Percentiles rank a stretch among this genome's conserved stretches.
phyloP scores from a whole-genome alignment of 2,888 invertebrate species.

The Aricia artaxerxes region DNA sequence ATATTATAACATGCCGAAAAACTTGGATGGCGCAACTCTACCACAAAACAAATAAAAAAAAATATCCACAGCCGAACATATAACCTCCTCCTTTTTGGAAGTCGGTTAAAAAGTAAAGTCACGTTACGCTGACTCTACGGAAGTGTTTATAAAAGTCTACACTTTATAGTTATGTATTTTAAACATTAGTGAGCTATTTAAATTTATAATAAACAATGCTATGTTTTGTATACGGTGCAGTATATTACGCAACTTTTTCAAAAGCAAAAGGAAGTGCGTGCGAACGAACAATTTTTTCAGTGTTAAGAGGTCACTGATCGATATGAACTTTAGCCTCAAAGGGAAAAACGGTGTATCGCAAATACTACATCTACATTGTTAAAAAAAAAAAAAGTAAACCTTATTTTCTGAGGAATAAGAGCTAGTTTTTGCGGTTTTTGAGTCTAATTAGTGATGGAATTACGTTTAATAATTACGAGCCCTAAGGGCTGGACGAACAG shows the following conservation, averaged over 20 bases:
- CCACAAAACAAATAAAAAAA: too few relatives aligned
- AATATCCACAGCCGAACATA: too few relatives aligned
- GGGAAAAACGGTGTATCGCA: constrained; percentile 27
- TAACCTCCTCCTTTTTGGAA: too few relatives aligned
- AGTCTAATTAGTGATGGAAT: constrained; percentile 28
- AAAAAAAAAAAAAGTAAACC: background rate
- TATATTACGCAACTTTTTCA: background rate
- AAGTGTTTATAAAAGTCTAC: too few relatives aligned
- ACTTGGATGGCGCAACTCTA: too few relatives aligned
- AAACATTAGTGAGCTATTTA: background rate
- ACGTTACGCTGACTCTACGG: too few relatives aligned
- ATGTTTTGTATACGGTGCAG: background rate
- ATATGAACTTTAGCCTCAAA: constrained; percentile 28
- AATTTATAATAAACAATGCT: background rate
- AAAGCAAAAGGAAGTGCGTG: constrained; percentile 3
- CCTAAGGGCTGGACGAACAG: constrained; percentile 26
- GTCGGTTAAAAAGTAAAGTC: too few relatives aligned
- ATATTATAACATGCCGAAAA: too few relatives aligned
- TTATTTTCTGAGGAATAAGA: background rate
- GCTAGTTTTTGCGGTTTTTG: constrained; percentile 11
- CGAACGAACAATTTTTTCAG: background rate
- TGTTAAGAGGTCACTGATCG: constrained; percentile 23
- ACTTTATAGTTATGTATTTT: too few relatives aligned
- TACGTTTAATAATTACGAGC: constrained; percentile 29
- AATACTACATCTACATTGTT: constrained; percentile 31